Base-by-base conservation (phyloP, 64 coral and sea anemone species). In the Stylophora pistillata region DNA sequence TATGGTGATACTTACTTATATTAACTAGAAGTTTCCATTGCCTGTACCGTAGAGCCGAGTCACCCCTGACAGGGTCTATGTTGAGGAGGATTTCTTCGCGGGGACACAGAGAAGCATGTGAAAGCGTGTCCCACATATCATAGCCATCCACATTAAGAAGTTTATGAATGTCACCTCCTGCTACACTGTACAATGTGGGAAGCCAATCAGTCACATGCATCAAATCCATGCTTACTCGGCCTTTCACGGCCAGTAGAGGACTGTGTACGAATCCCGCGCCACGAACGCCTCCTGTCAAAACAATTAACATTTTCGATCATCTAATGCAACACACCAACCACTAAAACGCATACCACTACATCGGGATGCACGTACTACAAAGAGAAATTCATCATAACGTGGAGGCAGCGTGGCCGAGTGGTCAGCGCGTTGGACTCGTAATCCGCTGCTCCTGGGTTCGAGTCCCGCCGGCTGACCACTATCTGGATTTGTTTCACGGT, bases 1-100 rank as follows among this genome's bases (percentile, higher is more conserved):
- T n/a, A n/a, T n/a, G n/a, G 7, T 47, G 7, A 47, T 47, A 47
- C 91, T 82, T 56, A 93, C 91, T 88, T 54, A 74, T 71, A 88
- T 93, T 93, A 14, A 89, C 91, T 23, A 93, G 20, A 56, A 93
- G 78, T 83, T 93, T 93, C 91, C 91, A 93, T 33, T 93, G 72
- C 23, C 34, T 27, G 34, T 75, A 93, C 63, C 91, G 91, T 9
- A 88, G 57, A 4, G 91, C 91, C 34, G 77, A 86, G 66, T 53
- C 55, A 59, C 86, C 71, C 3, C 6, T 74, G 17, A 71, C n/a
- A 5, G 91, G 91, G 37, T 93, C 91, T 76, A 93, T 93, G 81
- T 93, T 93, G 65, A 75, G 86, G 12, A 93, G 26, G 34, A 93
- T 60, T 80, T 93, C 85, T 58, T 66, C 53, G 47, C 91, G 58